Evolutionary conservation across 2,797 vertebrate species (phyloP).

Genomic region (Hybognathus amarus): DNA sequence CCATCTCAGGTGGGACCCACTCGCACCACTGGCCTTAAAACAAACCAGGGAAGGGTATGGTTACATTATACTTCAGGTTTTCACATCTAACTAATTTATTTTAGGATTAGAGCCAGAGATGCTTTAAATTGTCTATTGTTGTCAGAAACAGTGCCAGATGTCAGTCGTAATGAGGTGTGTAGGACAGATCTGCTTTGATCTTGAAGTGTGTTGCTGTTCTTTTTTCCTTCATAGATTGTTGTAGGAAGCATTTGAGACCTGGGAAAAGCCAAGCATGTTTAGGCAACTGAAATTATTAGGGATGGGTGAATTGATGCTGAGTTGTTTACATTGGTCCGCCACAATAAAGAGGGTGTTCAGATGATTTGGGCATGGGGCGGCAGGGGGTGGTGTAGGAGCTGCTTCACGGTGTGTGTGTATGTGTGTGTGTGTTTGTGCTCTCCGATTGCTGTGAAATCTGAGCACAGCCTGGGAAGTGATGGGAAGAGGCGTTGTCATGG

Average conservation of each 20-base stretch:
- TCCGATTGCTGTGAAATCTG: constrained; percentile 57
- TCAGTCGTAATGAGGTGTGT: neutral
- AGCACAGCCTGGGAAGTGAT: constrained; percentile 56
- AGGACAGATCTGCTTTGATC: neutral
- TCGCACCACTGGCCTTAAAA: neutral
- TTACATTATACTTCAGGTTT: constrained; percentile 4
- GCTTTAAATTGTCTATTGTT: neutral
- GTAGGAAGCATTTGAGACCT: neutral
- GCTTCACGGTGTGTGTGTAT: neutral
- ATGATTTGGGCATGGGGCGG: constrained; percentile 27
- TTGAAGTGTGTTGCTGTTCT: neutral
- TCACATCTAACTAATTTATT: neutral
- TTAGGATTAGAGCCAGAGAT: neutral
- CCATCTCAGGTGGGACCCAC: constrained; percentile 47
- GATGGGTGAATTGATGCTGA: constrained; percentile 30
- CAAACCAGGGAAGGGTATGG: constrained; percentile 1
- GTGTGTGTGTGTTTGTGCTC: constrained; percentile 10
- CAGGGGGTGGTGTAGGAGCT: constrained; percentile 22
- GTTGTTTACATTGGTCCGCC: constrained; percentile 58
- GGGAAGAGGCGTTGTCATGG: constrained; percentile 62
- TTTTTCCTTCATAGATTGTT: neutral
- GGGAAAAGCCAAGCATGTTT: neutral
- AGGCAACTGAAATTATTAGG: constrained; percentile 27
- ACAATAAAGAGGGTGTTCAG: constrained; percentile 41
- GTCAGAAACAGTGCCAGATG: neutral